Percentiles rank a stretch among this genome's conserved stretches.
These are phyloP conservation scores for Sipha flava DNA, from an alignment of 1,140 invertebrate genomes.

Conservation along the genomic window DNA sequence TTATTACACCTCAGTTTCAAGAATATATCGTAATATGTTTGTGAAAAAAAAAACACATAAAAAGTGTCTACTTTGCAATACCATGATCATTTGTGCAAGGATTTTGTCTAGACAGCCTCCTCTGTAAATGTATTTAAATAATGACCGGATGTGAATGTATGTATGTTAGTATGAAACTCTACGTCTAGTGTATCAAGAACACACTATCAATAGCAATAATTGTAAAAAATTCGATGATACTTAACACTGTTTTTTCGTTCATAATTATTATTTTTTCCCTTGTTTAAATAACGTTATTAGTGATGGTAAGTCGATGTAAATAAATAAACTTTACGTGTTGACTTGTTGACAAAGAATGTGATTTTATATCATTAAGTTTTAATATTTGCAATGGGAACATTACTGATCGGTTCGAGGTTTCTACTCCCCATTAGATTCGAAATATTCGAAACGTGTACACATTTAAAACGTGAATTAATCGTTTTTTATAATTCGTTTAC, in stretches of 20 bases:
- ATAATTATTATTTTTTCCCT: background rate
- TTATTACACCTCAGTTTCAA: background rate
- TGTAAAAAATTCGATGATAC: background rate
- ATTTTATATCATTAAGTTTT: too few relatives aligned
- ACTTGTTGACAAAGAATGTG: background rate
- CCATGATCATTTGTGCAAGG: background rate
- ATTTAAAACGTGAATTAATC: background rate
- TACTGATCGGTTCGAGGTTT: too few relatives aligned
- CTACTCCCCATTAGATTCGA: too few relatives aligned
- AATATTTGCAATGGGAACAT: too few relatives aligned
- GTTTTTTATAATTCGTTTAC: background rate
- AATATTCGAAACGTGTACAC: too few relatives aligned
- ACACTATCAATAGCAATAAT: background rate
- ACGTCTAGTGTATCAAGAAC: background rate
- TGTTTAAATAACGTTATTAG: background rate
- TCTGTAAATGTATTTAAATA: background rate
- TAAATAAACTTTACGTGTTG: background rate
- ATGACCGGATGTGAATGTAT: background rate
- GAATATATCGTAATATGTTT: background rate
- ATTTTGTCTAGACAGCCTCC: background rate
- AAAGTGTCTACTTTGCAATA: background rate
- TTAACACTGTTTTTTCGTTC: background rate
- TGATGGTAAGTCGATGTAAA: background rate
- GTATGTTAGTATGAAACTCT: background rate
- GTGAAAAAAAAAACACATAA: background rate